Base-by-base conservation (phyloP, 1,140 invertebrate genomes). In the Radopholus similis region DNA sequence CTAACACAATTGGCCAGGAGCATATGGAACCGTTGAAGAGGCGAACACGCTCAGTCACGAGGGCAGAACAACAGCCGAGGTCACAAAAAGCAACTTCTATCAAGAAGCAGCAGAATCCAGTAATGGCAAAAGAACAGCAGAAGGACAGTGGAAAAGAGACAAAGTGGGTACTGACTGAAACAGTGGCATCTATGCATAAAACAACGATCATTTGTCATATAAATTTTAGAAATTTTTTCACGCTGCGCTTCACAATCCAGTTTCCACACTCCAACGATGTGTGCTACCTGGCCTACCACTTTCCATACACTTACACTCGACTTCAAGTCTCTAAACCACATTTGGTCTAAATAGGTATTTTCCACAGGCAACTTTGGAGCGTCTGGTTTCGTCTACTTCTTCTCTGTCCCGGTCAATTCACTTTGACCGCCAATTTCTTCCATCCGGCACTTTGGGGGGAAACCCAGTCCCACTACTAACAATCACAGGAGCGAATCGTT, bases 261-360 rank as follows among this genome's bases (percentile, higher is more conserved):
- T 97, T 97, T 83, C 89, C 90, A 13, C 89, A 97, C 78, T 88
- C 89, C 57, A 88, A 90, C 69, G 95, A 97, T 82, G 88, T 89
- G 1, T 92, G 95, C 63, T 97, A 94, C 83, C 86, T 97, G 67
- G 93, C 94, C 11, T 93, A 96, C 83, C 94, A 93, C 83, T 97
- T 93, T 83, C 95, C 95, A 0, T 97, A 97, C 83, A 95, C 93
- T 0, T 97, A 95, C 79, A 89, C 90, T 11, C 87, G 87, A 77
- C 83, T 93, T 70, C 84, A 89, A 86, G 88, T 89, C 71, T 81
- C 84, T 47, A 35, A 18, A 65, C 26, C 91, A 42, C 90, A 91
- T 84, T 85, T 83, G 55, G 84, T 86, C 70, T 78, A 86, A 0
- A 75, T 80, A 28, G 26, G 8, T n/a, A 8, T 67, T 69, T 58